Percentiles rank a stretch among this genome's conserved stretches.
Evolutionary conservation across 2,888 invertebrate genomes (phyloP).

Genomic region (Cabera pusaria): DNA sequence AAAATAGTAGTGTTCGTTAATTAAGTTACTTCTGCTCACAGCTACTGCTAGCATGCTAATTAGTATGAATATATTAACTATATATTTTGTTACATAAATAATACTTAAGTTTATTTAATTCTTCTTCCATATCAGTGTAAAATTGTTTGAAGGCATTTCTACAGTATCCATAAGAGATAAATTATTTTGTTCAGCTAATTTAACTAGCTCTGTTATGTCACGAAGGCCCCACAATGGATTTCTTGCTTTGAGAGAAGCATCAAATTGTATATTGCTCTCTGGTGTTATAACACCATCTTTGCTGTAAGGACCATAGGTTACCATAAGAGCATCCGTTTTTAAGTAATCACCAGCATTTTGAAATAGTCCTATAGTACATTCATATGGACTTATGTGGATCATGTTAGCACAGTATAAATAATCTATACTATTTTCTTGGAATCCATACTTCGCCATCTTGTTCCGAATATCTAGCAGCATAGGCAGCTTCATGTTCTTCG

Average conservation of each 20-base stretch:
- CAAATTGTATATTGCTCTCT: slow-evolving; percentile 92
- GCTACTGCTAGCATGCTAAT: too few relatives aligned
- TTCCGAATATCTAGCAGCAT: slow-evolving; percentile 86
- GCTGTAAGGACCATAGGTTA: slow-evolving; percentile 94
- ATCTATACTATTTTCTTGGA: slow-evolving; percentile 83
- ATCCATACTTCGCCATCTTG: slow-evolving; percentile 64
- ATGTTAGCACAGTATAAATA: slow-evolving; percentile 93
- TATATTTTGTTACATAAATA: too few relatives aligned
- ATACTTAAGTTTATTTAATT: slow-evolving; percentile 33
- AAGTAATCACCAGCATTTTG: slow-evolving; percentile 87
- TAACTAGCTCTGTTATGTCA: slow-evolving; percentile 87
- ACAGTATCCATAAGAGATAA: slow-evolving; percentile 85
- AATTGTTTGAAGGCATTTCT: slow-evolving; percentile 95
- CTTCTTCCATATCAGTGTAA: slow-evolving; percentile 90
- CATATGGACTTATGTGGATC: slow-evolving; percentile 92
- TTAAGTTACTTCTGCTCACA: too few relatives aligned
- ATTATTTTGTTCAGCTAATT: slow-evolving; percentile 84
- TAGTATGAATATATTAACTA: too few relatives aligned
- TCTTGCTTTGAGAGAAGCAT: slow-evolving; percentile 85
- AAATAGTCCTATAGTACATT: slow-evolving; percentile 90
- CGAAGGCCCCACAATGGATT: slow-evolving; percentile 91
- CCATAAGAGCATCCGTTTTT: slow-evolving; percentile 87
- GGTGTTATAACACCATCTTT: slow-evolving; percentile 90
- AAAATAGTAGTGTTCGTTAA: too few relatives aligned
- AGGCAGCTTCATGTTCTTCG: slow-evolving; percentile 87